Conservation (phyloP, 1,140 invertebrate genomes). For the Anoplophora glabripennis region DNA sequence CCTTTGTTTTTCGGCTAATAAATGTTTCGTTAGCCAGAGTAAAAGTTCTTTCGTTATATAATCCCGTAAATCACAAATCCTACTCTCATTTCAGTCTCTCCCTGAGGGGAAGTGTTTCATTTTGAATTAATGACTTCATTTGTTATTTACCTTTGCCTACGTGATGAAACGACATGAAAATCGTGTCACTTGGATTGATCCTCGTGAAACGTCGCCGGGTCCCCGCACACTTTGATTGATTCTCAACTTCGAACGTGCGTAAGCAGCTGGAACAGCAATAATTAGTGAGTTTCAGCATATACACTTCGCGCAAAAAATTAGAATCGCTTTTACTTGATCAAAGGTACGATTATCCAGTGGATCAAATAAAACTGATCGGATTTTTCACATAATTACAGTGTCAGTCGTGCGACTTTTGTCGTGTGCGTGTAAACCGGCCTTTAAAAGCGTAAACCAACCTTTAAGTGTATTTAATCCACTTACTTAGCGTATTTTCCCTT, state of each 20-base stretch:
- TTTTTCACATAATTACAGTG: too few species aligned
- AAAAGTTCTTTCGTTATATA: too few species aligned
- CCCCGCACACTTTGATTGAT: conserved; percentile 16
- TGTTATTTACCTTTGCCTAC: conserved; percentile 29
- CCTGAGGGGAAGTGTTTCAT: too few species aligned
- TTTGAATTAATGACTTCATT: not conserved
- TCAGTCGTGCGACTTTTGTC: too few species aligned
- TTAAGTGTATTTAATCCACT: conserved; percentile 3
- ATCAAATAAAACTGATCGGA: not conserved
- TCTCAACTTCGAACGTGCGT: conserved; percentile 40
- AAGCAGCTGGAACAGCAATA: conserved; percentile 35
- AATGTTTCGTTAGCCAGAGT: too few species aligned
- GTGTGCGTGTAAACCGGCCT: too few species aligned
- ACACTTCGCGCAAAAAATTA: not conserved
- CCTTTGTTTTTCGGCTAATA: too few species aligned
- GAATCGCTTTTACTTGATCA: not conserved
- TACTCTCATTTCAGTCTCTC: too few species aligned
- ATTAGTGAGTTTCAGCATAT: not conserved
- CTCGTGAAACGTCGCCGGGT: conserved; percentile 19
- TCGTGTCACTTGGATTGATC: conserved; percentile 32
- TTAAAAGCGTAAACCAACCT: not conserved
- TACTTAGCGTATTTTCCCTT: conserved; percentile 29
- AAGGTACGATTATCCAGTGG: not conserved
- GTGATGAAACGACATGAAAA: conserved; percentile 40
- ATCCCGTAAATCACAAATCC: too few species aligned